Evolutionary conservation across 2,888 invertebrate genomes (phyloP).

Genomic region (Leptopterna dolabrata): DNA sequence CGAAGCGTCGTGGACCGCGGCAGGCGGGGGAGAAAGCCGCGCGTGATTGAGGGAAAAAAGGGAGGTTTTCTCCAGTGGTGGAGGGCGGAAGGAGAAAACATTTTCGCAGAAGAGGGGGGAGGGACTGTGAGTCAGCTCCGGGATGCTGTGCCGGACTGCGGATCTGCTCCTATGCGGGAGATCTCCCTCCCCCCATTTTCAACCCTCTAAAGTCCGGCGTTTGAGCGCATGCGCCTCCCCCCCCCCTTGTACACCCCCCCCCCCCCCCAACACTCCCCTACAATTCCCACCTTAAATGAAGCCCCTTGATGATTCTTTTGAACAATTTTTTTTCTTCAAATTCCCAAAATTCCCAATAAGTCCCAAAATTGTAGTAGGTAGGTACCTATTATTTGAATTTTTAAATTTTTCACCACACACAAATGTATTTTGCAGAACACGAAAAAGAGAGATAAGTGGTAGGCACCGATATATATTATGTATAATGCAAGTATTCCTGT

Average conservation of each 20-base stretch:
- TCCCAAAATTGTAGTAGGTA: too few species aligned
- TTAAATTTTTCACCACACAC: too few species aligned
- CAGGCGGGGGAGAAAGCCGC: neutral
- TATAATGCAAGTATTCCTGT: too few species aligned
- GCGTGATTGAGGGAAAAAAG: neutral
- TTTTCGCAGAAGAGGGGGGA: neutral
- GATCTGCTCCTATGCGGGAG: constrained; percentile 51
- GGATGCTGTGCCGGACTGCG: constrained; percentile 54
- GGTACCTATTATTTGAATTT: too few species aligned
- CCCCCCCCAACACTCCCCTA: neutral
- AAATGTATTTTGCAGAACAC: too few species aligned
- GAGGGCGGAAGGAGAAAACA: neutral
- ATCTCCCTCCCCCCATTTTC: neutral
- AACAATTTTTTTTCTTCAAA: constrained; percentile 30
- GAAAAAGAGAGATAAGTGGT: too few species aligned
- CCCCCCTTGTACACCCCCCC: neutral
- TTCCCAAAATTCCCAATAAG: too few species aligned
- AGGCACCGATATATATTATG: too few species aligned
- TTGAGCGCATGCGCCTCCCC: constrained; percentile 34
- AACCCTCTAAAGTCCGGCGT: neutral
- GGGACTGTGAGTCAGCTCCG: constrained; percentile 24
- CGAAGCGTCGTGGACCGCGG: neutral
- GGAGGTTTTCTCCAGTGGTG: neutral
- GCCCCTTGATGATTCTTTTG: constrained; percentile 14
- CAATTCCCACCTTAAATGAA: neutral